Evolutionary conservation across 2,797 vertebrate species (phyloP), one percentile per base, ranked within the genome.

Genomic region (Percopsis omiscomaycus): DNA sequence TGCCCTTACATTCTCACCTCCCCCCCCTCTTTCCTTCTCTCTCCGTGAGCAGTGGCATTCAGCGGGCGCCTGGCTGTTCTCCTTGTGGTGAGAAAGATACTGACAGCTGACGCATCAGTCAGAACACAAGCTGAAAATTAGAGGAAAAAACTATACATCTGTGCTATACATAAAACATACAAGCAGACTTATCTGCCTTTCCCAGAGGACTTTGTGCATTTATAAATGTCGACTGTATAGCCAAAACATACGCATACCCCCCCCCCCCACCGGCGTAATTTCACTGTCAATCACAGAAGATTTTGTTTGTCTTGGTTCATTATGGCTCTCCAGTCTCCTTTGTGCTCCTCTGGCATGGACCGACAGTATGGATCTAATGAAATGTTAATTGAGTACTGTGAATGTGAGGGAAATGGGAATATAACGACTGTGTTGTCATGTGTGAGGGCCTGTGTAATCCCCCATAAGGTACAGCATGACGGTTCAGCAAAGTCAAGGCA

Each of bases 91-190:
- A 32, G 30, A 10, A 32, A 16, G 47, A 16, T n/a, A 61, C 47
- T 49, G 37, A 56, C 48, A 69, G 69, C 64, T 64, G 64, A 77
- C 47, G 1, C 59, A 73, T 67, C 70, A 52, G 69, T 79, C 68
- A 61, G 5, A 78, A 81, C 47, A 59, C 58, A 66, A 15, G 46
- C 15, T 46, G 75, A 53, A 73, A 74, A 79, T 86, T 78, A 66
- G 42, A 28, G 48, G 63, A 69, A 11, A n/a, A 51, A 30, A 61
- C 14, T 8, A 50, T 3, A 4, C 10, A 16, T 63, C 49, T 55
- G 16, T 46, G 55, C 61, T 27, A 51, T 28, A 58, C 57, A 45
- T 29, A 3, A 49, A 28, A 60, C 64, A 28, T 62, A 57, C 51
- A 51, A 9, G 37, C 15, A 15, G 14, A 47, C 29, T 48, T 55